phyloP scores from a whole-genome alignment of 30 jellyfish, hydroid and myxozoan genomes.

The Cassiopea andromeda region DNA sequence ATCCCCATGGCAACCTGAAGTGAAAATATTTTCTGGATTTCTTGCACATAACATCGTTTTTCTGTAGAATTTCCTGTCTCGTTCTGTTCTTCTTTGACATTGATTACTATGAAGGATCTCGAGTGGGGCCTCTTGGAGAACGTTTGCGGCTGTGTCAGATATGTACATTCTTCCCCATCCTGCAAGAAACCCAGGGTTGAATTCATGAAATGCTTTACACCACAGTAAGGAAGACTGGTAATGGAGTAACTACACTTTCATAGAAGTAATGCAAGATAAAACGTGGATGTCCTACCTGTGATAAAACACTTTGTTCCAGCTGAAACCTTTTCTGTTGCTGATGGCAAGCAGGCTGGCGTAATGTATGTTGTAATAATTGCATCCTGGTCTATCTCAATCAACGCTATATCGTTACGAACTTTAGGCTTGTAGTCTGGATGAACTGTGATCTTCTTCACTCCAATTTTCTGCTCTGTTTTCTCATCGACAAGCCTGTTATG shows the following conservation, averaged over 20 bases:
- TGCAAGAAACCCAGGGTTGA: slow-evolving; percentile 1
- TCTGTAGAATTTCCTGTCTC: slow-evolving; percentile 3
- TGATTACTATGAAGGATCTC: not conserved
- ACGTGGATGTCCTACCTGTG: slow-evolving; percentile 56
- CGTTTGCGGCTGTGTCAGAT: slow-evolving; percentile 15
- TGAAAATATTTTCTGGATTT: slow-evolving; percentile 34
- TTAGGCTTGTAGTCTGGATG: slow-evolving; percentile 60
- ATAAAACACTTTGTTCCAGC: slow-evolving; percentile 81
- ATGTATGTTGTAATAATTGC: slow-evolving; percentile 50
- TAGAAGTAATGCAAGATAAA: too few relatives aligned
- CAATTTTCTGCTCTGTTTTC: slow-evolving; percentile 70
- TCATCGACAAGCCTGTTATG: slow-evolving; percentile 62
- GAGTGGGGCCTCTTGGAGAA: slow-evolving; percentile 65
- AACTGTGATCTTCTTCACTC: slow-evolving; percentile 42
- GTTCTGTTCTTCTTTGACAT: slow-evolving; percentile 34
- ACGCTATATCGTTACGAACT: slow-evolving; percentile 67
- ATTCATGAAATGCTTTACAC: not conserved
- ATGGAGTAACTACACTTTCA: too few relatives aligned
- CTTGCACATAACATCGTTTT: slow-evolving; percentile 80
- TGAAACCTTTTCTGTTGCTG: slow-evolving; percentile 22
- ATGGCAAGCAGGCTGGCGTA: slow-evolving; percentile 85
- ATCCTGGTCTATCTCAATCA: slow-evolving; percentile 56
- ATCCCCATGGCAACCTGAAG: slow-evolving; percentile 94
- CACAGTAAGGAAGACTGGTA: too few relatives aligned
- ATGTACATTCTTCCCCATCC: slow-evolving; percentile 75